Evolutionary conservation across 2,888 invertebrate genomes (phyloP), one percentile per base, ranked within the genome.

Genomic region (Junonia oenone): DNA sequence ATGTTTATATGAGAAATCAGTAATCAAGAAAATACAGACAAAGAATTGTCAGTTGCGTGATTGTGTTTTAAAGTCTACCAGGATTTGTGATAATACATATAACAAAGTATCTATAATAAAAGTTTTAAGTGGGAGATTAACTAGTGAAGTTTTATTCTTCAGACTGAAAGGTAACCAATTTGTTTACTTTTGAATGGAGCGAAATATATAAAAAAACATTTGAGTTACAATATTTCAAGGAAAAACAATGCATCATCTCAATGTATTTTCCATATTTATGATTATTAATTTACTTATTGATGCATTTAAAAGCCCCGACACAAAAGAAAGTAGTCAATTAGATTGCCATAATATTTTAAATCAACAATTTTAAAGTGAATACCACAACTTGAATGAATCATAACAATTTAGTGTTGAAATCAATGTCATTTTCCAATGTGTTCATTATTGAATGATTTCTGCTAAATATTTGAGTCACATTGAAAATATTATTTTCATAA

Each of bases 81-180:
- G 92, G 92, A 93, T 93, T 93, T 93, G 93, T 93, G 93, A 93
- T 93, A 93, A 92, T 92, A 92, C 92, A 91, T 92, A 92, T 92
- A 92, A 92, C 92, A 92, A 93, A 90, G 83, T 91, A 89, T 87
- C 85, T 89, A 87, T 90, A 91, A 90, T 90, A 90, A 90, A 91
- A 90, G 89, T 89, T 90, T 90, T 89, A 90, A 90, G 90, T 90
- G 90, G 90, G 89, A 90, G 90, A 88, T 87, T 82, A 86, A 75
- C 68, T 72, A 81, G 82, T 84, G 90, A 83, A 85, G 90, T 91
- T 91, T 91, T 89, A 90, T 91, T 91, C 81, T 69, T 70, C 76
- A 71, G 76, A 72, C 59, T 59, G 63, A 48, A 76, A 87, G 88
- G 88, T 88, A 87, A 88, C 66, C 69, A 68, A 58, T 62, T 62